Evolutionary conservation across 2,797 vertebrate genomes (phyloP), one percentile per base, ranked within the genome.

Genomic region (Centroberyx gerrardi): DNA sequence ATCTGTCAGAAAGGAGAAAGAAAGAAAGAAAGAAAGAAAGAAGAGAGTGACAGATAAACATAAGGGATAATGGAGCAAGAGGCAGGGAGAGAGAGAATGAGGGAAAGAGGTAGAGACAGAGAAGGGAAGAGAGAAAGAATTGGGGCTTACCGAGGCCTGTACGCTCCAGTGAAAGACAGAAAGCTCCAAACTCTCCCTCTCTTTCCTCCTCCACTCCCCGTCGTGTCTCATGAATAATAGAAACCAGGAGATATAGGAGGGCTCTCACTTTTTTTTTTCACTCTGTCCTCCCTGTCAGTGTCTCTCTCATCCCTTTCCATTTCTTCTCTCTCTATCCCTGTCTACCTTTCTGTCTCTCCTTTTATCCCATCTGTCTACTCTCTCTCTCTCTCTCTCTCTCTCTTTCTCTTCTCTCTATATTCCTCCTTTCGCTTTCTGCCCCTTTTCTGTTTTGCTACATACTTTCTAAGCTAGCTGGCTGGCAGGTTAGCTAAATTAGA

Each of bases 211-310:
- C 54, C 78, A 33, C 74, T 71, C 77, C 61, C 66, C 76, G 78
- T 81, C 31, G n/a, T 56, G 61, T 15, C 46, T 89, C 74, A 87
- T 91, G 82, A 93, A 92, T 91, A 86, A 91, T 90, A 84, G 53
- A 89, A 64, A 83, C 46, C 15, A 40, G 59, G 61, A 69, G 71
- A 48, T 85, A 68, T 28, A 38, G 40, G 62, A 80, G 61, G 70
- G 53, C 53, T 52, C 53, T 81, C 49, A 48, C 71, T 58, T 71
- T 68, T 71, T 22, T 74, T 62, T 22, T 22, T 22, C 22, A 22
- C 22, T 22, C 22, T 4, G 33, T 7, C 0, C 62, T 62, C 28
- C 46, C 63, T 66, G 65, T 83, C 74, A 74, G 12, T 31, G 65
- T 64, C 49, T 66, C 61, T 54, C 36, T 51, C 12, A 10, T 58